Conservation (phyloP, 2,113 vertebrate species). For the Dipodomys merriami region DNA sequence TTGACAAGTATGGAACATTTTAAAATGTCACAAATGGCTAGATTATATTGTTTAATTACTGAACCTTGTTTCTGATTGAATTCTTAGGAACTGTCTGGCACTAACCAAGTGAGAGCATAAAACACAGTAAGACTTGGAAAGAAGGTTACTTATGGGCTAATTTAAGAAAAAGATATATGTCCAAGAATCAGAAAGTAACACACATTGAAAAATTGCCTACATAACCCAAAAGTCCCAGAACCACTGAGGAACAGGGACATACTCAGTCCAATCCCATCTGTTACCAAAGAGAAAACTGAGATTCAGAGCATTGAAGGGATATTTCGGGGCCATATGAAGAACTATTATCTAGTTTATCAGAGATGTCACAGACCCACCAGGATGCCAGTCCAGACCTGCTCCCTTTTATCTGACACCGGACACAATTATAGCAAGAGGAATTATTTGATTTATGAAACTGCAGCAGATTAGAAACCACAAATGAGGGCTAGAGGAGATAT, state of each 20-base stretch:
- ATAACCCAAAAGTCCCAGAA: neutral
- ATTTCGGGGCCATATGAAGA: neutral
- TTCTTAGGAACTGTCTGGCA: conserved; percentile 1
- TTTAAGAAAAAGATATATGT: neutral
- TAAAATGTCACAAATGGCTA: neutral
- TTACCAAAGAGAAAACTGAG: conserved; percentile 1
- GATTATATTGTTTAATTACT: neutral
- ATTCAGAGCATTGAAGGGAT: neutral
- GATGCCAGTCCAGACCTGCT: neutral
- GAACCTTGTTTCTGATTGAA: conserved; percentile 47
- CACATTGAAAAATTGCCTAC: neutral
- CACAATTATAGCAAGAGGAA: neutral
- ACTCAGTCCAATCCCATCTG: neutral
- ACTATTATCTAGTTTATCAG: neutral
- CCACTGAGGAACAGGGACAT: neutral
- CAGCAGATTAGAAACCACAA: conserved; percentile 25
- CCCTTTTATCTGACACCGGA: neutral
- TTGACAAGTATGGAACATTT: neutral
- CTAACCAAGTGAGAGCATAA: conserved; percentile 8
- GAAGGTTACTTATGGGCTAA: neutral
- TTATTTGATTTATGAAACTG: conserved; percentile 22
- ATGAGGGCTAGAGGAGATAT: neutral
- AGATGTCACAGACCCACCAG: neutral
- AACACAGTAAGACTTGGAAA: conserved; percentile 24
- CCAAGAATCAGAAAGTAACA: conserved; percentile 13